phyloP scores from a whole-genome alignment of 2,797 vertebrate genomes.

The Pachyuromys duprasi region DNA sequence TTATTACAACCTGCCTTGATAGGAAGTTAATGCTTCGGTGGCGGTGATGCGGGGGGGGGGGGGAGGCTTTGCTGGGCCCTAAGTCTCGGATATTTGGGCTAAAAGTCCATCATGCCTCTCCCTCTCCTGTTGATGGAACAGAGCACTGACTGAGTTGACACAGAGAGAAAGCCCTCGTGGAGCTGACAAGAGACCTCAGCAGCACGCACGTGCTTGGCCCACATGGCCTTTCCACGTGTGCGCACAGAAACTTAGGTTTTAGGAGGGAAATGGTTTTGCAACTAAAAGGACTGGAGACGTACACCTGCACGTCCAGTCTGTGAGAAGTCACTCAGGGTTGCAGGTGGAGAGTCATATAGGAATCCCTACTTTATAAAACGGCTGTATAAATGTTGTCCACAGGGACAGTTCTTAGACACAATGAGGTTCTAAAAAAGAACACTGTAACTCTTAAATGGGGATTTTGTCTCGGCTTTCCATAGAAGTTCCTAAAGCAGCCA shows the following conservation, averaged over 20 bases:
- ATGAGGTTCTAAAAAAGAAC: conserved; percentile 49
- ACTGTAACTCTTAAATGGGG: conserved; percentile 8
- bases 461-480: conserved; percentile 42
- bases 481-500: neutral
- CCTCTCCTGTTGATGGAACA: neutral
- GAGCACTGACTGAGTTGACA: conserved; percentile 28
- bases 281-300: conserved; percentile 71
- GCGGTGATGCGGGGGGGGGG: too few relatives aligned
- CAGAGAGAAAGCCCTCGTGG: conserved; percentile 16
- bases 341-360: conserved; percentile 77
- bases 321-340: conserved; percentile 58
- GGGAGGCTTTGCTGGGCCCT: neutral
- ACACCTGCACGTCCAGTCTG: conserved; percentile 77
- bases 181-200: conserved; percentile 64
- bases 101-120: neutral
- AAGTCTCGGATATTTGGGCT: neutral
- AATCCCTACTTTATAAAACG: conserved; percentile 69
- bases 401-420: conserved; percentile 24
- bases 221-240: conserved; percentile 56
- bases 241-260: conserved; percentile 74
- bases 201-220: conserved; percentile 62
- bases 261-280: conserved; percentile 70
- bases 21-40: neutral
- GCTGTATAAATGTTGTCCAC: conserved; percentile 63
- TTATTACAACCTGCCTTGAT: neutral